Evolutionary conservation across 2,797 vertebrate genomes (phyloP), one percentile per base, ranked within the genome.

Genomic region (Nyctalus aviator): DNA sequence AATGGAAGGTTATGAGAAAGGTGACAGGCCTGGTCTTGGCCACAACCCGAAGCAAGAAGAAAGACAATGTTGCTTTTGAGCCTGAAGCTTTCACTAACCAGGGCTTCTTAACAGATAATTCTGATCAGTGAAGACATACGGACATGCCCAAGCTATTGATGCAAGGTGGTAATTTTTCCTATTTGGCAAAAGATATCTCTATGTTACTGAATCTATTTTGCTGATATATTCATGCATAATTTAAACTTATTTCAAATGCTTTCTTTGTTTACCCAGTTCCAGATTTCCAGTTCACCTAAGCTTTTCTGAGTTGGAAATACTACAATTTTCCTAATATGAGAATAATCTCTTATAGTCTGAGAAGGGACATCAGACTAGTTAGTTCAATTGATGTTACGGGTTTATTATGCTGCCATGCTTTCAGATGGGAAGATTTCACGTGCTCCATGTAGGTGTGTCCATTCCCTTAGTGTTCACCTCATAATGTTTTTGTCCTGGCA

Each of bases 201-300:
- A 71, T 76, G 8, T 48, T 50, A 25, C 17, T 72, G 21, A 0
- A 7, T 79, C n/a, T 92, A 27, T 44, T 93, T 76, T 81, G 21
- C n/a, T 88, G 75, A 90, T 83, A 48, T 91, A 55, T n/a, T 64
- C 46, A 21, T 62, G 8, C 35, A 50, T 32, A 48, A 71, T 81
- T 93, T 27, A 94, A 92, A 72, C n/a, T 87, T 20, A 83, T 71
- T 91, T 25, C 32, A 66, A 76, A 27, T 32, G 53, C n/a, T 69
- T 82, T 50, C 27, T 75, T 90, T 92, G 30, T 62, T 88, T 85
- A 79, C 27, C 3, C 44, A 85, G 90, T 88, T 57, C 46, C 55
- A 68, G 73, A 10, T 85, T 69, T 35, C 50, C 75, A 69, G 25
- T 15, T 94, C 35, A 64, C 12, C 13, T 44, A 53, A 78, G 30